These are phyloP conservation scores for Chiloscyllium plagiosum DNA, from an alignment of 2,113 vertebrate genomes.

Conservation along the genomic window DNA sequence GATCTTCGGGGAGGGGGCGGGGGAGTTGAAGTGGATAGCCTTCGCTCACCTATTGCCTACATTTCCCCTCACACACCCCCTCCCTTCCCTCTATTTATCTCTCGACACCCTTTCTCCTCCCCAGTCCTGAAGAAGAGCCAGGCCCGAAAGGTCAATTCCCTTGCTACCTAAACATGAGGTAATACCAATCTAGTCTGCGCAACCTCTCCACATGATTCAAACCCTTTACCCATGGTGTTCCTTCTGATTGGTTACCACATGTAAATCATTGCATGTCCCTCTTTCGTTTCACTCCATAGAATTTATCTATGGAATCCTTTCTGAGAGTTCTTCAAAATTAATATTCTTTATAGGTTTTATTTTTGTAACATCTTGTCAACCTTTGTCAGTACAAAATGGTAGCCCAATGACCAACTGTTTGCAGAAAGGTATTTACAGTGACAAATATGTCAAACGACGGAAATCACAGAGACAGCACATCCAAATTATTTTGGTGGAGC, in stretches of 20 bases:
- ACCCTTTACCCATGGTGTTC: not conserved
- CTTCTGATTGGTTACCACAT: not conserved
- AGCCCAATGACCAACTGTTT: not conserved
- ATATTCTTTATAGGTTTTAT: not conserved
- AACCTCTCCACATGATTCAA: not conserved
- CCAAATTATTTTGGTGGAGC: not conserved
- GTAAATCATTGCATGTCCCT: not conserved
- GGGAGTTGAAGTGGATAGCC: too few species aligned
- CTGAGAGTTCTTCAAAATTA: not conserved
- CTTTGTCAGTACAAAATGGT: too few species aligned
- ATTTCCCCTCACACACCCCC: too few species aligned
- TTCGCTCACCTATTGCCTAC: too few species aligned
- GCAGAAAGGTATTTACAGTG: not conserved
- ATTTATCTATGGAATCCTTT: not conserved
- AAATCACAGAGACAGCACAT: not conserved
- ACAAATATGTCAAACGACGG: not conserved
- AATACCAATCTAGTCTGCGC: not conserved
- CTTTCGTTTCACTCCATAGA: not conserved
- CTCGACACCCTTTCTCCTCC: too few species aligned
- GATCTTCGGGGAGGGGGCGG: too few species aligned
- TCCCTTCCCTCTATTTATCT: too few species aligned
- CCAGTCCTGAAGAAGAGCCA: too few species aligned
- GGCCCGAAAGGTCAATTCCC: too few species aligned
- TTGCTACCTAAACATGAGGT: not conserved
- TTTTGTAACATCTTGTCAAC: not conserved